Evolutionary conservation across 2,888 invertebrate species (phyloP).

Genomic region (Lapara coniferarum): DNA sequence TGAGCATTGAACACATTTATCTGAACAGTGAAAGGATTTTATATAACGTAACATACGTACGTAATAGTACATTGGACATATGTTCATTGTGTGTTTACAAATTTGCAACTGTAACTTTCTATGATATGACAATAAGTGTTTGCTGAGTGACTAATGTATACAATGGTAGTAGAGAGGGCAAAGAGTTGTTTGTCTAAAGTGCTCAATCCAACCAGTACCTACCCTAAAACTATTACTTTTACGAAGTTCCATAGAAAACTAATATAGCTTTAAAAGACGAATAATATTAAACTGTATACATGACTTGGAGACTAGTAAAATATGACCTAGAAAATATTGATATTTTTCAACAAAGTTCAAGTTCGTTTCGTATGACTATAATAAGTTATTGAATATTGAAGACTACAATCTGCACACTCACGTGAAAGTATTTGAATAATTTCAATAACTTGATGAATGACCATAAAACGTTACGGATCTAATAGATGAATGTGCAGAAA

Average conservation of each 20-base stretch:
- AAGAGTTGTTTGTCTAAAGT: background rate
- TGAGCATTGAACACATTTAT: conserved; percentile 7
- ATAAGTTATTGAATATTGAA: background rate
- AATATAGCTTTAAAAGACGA: no score
- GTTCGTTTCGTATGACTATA: no score
- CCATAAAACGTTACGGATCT: background rate
- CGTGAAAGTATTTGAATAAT: background rate
- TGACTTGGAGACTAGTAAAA: no score
- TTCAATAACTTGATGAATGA: background rate
- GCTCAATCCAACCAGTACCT: background rate
- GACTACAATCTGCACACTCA: background rate
- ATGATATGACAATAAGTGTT: background rate
- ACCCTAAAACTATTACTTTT: background rate
- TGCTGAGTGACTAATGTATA: conserved; percentile 5
- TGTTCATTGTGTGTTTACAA: background rate
- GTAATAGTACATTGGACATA: conserved; percentile 2
- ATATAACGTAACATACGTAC: conserved; percentile 13
- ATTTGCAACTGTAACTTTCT: conserved; percentile 14
- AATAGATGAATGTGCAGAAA: conserved; percentile 21
- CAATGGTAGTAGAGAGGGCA: background rate
- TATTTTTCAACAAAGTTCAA: no score
- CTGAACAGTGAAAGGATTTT: conserved; percentile 16
- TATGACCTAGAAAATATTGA: no score
- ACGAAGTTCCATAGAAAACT: no score
- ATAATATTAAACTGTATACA: no score